Evolutionary conservation across 2,113 vertebrate genomes (phyloP).

Genomic region (Regulus satrapa): DNA sequence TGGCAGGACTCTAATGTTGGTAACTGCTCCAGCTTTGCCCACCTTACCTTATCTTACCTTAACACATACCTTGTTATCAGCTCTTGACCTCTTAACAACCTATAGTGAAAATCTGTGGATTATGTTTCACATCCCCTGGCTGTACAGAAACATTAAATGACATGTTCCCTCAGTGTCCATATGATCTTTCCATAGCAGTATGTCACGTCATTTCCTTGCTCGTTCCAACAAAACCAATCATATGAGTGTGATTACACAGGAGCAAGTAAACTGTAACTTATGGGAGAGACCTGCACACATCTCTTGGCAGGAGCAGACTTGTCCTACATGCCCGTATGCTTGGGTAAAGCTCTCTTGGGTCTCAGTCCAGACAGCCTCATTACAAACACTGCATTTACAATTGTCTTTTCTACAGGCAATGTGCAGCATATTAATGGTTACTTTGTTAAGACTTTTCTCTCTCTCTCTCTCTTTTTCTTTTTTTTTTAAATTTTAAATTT

Average conservation of each 20-base stretch:
- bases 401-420: neutral
- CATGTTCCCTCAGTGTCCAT: neutral
- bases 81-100: neutral
- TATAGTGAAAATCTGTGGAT: neutral
- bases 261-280: neutral
- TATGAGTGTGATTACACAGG: neutral
- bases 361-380: neutral
- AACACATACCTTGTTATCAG: neutral
- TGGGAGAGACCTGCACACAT: neutral
- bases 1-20: neutral
- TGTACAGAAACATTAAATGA: neutral
- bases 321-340: neutral
- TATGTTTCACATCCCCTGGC: neutral
- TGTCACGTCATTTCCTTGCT: neutral
- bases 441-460: neutral
- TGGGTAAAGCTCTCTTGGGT: neutral
- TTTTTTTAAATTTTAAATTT: accelerated
- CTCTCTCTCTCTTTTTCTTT: neutral
- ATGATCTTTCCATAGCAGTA: neutral
- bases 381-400: neutral
- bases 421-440: neutral
- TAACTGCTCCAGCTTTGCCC: neutral
- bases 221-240: accelerated
- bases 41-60: neutral
- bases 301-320: neutral